A percentile compares a stretch with the other conserved stretches of the same genome.
These are phyloP conservation scores for Scartelaos histophorus DNA, from an alignment of 2,113 vertebrate species.

Conservation along the genomic window DNA sequence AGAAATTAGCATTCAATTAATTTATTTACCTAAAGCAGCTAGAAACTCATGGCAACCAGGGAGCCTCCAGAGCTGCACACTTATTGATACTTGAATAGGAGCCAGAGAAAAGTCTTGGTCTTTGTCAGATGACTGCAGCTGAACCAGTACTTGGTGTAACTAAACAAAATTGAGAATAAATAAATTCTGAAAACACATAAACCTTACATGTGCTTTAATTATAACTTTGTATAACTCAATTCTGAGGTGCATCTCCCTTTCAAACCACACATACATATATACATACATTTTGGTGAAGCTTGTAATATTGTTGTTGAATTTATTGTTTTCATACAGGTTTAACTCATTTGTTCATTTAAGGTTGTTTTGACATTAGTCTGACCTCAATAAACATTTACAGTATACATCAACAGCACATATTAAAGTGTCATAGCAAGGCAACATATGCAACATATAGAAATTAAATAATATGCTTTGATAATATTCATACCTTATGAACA, in stretches of 20 bases:
- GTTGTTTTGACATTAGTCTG: background rate
- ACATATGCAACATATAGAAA: background rate
- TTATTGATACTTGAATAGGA: slow-evolving; percentile 91
- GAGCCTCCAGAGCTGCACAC: slow-evolving; percentile 94
- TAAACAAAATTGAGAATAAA: slow-evolving; percentile 47
- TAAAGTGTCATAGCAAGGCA: background rate
- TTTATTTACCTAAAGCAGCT: slow-evolving; percentile 86
- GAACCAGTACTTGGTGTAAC: slow-evolving; percentile 95
- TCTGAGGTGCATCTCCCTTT: background rate
- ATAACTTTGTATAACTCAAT: background rate
- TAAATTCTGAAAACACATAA: background rate
- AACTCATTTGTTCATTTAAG: background rate
- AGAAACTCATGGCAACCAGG: slow-evolving; percentile 96
- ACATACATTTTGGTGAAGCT: slow-evolving; percentile 95
- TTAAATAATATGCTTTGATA: background rate
- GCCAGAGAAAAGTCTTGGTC: slow-evolving; percentile 88
- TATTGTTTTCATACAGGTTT: background rate
- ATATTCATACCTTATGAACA: slow-evolving; percentile 85
- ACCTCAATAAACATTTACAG: background rate
- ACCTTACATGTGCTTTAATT: background rate
- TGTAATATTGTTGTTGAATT: background rate
- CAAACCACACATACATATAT: slow-evolving; percentile 73
- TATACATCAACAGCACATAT: background rate
- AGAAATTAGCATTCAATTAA: background rate
- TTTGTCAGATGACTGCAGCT: slow-evolving; percentile 89